These are phyloP conservation scores for Barypeithes pellucidus DNA, from an alignment of 2,888 invertebrate species.

Conservation along the genomic window DNA sequence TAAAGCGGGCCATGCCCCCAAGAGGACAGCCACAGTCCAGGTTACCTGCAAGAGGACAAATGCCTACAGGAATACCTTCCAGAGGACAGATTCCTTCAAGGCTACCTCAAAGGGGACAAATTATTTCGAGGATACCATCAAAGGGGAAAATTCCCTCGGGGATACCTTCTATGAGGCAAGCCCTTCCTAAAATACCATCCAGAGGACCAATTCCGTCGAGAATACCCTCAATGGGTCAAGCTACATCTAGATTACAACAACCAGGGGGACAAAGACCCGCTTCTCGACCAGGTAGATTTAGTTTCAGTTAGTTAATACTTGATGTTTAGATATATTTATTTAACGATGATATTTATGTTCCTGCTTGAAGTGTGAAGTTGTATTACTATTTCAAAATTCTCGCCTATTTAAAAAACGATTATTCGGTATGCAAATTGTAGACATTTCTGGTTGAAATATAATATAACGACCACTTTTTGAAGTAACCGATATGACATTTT, in stretches of 20 bases:
- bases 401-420: too few species aligned
- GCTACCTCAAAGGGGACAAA: neutral
- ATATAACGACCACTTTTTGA: too few species aligned
- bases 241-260: neutral
- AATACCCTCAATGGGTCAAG: neutral
- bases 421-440: too few species aligned
- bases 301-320: too few species aligned
- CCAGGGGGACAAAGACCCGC: neutral
- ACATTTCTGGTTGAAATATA: too few species aligned
- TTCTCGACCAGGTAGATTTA: neutral
- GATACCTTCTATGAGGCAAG: neutral
- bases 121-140: neutral
- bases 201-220: neutral
- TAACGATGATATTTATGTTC: too few species aligned
- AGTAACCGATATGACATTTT: too few species aligned
- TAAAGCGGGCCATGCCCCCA: too few species aligned
- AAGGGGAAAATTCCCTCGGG: neutral
- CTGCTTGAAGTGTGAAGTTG: too few species aligned
- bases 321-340: too few species aligned
- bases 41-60: constrained; percentile 2
- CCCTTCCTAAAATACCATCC: neutral
- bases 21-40: neutral
- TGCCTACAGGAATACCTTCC: neutral
- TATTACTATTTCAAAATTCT: too few species aligned
- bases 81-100: constrained; percentile 2